Percentiles rank a stretch among this genome's conserved stretches.
These are phyloP conservation scores for Strix occidentalis DNA, from an alignment of 2,797 vertebrate genomes.

Conservation along the genomic window DNA sequence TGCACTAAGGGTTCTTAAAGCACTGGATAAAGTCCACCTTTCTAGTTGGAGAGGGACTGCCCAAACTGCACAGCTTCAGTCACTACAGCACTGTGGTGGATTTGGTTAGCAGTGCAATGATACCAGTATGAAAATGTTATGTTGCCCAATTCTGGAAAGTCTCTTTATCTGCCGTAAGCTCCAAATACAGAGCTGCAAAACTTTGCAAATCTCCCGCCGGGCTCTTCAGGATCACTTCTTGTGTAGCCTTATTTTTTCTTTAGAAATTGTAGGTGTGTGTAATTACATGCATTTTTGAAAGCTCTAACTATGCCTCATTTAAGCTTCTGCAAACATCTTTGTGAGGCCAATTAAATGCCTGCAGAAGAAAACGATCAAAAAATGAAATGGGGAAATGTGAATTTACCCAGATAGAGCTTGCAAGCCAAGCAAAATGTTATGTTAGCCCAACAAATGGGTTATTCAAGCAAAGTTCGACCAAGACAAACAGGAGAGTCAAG, in stretches of 20 bases:
- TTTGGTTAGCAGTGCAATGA: not conserved
- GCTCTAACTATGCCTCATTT: conserved; percentile 69
- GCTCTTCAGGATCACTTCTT: conserved; percentile 50
- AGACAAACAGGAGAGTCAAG: conserved; percentile 72
- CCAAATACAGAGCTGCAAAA: not conserved
- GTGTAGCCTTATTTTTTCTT: conserved; percentile 60
- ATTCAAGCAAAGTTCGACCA: conserved; percentile 72
- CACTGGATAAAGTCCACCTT: not conserved
- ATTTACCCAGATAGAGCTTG: conserved; percentile 60
- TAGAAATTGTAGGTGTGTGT: conserved; percentile 65
- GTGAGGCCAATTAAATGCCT: conserved; percentile 71
- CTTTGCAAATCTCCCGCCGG: conserved; percentile 11
- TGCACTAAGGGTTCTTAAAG: not conserved
- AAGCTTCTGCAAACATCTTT: conserved; percentile 73
- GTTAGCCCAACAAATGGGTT: conserved; percentile 75
- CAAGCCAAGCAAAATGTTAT: conserved; percentile 80
- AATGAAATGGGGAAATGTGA: conserved; percentile 65
- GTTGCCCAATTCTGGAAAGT: not conserved
- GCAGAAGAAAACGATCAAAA: conserved; percentile 71
- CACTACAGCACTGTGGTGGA: not conserved
- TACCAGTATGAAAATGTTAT: not conserved
- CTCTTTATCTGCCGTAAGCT: not conserved
- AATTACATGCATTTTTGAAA: conserved; percentile 73
- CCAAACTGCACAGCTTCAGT: not conserved
- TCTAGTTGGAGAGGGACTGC: fast-evolving